Conservation (phyloP, 2,797 vertebrate genomes). For the Gephyroberyx darwinii region DNA sequence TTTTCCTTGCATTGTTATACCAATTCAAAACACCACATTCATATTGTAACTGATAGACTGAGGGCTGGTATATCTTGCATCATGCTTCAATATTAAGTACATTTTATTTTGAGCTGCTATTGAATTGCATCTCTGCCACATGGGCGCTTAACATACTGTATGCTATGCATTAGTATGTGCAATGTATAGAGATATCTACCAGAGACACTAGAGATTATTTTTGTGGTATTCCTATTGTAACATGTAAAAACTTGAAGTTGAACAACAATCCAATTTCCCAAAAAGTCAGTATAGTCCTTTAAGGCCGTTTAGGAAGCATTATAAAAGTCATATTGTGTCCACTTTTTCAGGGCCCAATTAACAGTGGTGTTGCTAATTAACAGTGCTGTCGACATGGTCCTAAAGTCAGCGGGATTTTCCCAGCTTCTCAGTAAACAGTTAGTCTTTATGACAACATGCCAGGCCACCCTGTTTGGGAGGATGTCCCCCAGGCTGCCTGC, state of each 20-base stretch:
- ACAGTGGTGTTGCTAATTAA: slow-evolving; percentile 68
- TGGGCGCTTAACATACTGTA: too few species aligned
- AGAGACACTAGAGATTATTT: too few species aligned
- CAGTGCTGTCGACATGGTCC: slow-evolving; percentile 60
- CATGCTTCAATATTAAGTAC: not conserved
- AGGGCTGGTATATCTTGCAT: not conserved
- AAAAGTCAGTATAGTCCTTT: too few species aligned
- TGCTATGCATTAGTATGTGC: too few species aligned
- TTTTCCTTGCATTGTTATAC: not conserved
- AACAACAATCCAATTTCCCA: too few species aligned
- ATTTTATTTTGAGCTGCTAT: not conserved
- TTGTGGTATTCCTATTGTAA: too few species aligned
- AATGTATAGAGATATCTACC: too few species aligned
- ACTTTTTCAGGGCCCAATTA: slow-evolving; percentile 53
- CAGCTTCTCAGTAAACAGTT: slow-evolving; percentile 67
- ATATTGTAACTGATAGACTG: not conserved
- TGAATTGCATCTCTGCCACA: slow-evolving; percentile 32
- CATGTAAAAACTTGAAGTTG: too few species aligned
- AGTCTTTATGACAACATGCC: slow-evolving; percentile 64
- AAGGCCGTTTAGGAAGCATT: slow-evolving; percentile 21
- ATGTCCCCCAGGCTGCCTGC: slow-evolving; percentile 70
- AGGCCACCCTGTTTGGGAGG: slow-evolving; percentile 67
- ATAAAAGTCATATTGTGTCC: slow-evolving; percentile 63
- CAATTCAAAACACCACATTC: not conserved
- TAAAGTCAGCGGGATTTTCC: slow-evolving; percentile 75